These are phyloP conservation scores for Sapayoa aenigma DNA, from an alignment of 2,113 vertebrate genomes.

Conservation along the genomic window DNA sequence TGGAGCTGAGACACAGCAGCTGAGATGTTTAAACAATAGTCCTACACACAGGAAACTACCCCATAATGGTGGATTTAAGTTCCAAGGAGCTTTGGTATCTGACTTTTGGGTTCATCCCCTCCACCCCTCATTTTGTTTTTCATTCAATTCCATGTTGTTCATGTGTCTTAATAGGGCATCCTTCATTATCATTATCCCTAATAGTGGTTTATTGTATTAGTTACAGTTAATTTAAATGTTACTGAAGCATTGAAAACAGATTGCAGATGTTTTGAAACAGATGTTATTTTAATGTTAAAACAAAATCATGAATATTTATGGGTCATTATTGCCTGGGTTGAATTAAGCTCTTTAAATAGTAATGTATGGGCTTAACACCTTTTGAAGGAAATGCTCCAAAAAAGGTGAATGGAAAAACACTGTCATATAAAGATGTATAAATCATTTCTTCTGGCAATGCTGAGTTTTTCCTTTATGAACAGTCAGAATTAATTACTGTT, in stretches of 20 bases:
- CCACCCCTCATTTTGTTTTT: not conserved
- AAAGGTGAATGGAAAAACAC: slow-evolving; percentile 70
- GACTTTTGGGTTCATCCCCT: not conserved
- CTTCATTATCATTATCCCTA: slow-evolving; percentile 83
- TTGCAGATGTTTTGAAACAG: slow-evolving; percentile 85
- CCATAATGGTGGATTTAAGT: not conserved
- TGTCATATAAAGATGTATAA: slow-evolving; percentile 39
- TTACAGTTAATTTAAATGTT: slow-evolving; percentile 84
- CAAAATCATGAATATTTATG: slow-evolving; percentile 85
- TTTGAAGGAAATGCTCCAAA: slow-evolving; percentile 52
- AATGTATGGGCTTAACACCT: slow-evolving; percentile 64
- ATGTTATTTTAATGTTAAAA: slow-evolving; percentile 83
- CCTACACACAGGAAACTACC: not conserved
- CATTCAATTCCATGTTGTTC: slow-evolving; percentile 53
- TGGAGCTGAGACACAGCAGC: not conserved
- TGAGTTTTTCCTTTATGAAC: slow-evolving; percentile 35
- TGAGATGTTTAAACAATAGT: not conserved
- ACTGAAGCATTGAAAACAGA: slow-evolving; percentile 84
- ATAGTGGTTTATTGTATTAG: slow-evolving; percentile 84
- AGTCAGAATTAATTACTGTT: slow-evolving; percentile 47
- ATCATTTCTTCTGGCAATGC: slow-evolving; percentile 52
- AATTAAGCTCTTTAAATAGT: slow-evolving; percentile 72
- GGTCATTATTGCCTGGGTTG: slow-evolving; percentile 70
- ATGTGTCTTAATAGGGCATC: slow-evolving; percentile 70
- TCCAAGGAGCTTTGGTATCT: slow-evolving; percentile 43